phyloP scores from a whole-genome alignment of 1,140 invertebrate genomes.

The Orius insidiosus region DNA sequence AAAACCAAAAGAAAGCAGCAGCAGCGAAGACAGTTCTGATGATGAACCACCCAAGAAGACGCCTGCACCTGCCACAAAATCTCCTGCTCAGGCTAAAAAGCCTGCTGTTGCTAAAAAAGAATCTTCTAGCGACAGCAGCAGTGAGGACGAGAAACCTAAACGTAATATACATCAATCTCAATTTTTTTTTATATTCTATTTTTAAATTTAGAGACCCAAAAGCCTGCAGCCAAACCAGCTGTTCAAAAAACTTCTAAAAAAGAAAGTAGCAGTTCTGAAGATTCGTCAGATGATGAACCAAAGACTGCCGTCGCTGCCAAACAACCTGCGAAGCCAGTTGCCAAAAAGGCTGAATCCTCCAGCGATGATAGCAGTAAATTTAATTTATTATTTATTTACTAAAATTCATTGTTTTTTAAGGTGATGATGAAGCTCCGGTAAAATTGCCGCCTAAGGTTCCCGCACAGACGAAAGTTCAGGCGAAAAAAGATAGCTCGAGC shows the following conservation, averaged over 20 bases:
- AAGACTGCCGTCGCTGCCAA: constrained; percentile 15
- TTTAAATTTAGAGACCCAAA: constrained; percentile 1
- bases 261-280: constrained; percentile 10
- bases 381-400: no score
- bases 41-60: no score
- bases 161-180: neutral
- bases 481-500: constrained; percentile 20
- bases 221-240: no score
- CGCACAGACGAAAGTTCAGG: constrained; percentile 15
- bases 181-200: neutral
- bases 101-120: no score
- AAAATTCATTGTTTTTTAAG: no score
- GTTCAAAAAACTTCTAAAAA: constrained; percentile 5
- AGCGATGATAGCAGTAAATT: constrained; percentile 20
- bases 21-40: constrained; percentile 24
- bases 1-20: constrained; percentile 17
- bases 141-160: no score
- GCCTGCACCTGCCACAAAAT: no score
- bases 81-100: constrained; percentile 3
- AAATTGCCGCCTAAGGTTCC: constrained; percentile 9
- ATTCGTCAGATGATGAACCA: constrained; percentile 23
- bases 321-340: constrained; percentile 2
- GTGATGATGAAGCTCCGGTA: constrained; percentile 8
- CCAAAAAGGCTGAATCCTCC: neutral
- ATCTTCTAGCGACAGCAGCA: no score